phyloP scores from a whole-genome alignment of 2,113 vertebrate species.

The Gasterosteus nipponicus region DNA sequence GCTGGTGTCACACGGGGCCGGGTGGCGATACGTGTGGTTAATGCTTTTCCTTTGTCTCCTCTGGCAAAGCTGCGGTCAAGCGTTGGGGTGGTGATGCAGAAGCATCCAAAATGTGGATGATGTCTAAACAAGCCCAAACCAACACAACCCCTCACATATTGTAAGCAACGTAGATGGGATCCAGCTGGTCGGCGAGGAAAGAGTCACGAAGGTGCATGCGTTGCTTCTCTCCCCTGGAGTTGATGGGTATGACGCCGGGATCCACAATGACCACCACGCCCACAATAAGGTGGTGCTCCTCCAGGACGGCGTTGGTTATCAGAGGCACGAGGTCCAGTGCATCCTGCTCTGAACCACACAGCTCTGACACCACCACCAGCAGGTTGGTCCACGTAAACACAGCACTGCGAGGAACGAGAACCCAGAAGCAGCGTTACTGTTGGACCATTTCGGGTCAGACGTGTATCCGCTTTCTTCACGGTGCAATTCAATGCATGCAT shows the following conservation, averaged over 20 bases:
- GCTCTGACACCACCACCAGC: constrained; percentile 96
- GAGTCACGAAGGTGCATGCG: constrained; percentile 98
- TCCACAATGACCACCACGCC: constrained; percentile 98
- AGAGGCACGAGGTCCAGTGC: constrained; percentile 96
- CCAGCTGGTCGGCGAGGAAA: constrained; percentile 95
- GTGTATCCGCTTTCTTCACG: not conserved
- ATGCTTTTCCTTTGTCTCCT: constrained; percentile 48
- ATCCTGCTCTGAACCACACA: constrained; percentile 96
- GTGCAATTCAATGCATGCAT: not conserved
- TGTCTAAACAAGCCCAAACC: not conserved
- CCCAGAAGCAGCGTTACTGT: not conserved
- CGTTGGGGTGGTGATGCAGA: constrained; percentile 19
- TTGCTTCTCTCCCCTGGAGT: constrained; percentile 97
- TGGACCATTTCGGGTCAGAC: not conserved
- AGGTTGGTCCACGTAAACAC: constrained; percentile 99
- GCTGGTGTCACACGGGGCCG: constrained; percentile 65
- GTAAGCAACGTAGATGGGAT: constrained; percentile 98
- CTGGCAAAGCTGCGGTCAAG: constrained; percentile 15
- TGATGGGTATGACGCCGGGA: constrained; percentile 96
- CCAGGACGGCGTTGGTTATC: constrained; percentile 96
- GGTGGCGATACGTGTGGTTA: constrained; percentile 39
- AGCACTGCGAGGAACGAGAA: constrained; percentile 79
- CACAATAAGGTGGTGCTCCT: constrained; percentile 97
- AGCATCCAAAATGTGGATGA: constrained; percentile 9
- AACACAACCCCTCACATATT: constrained; percentile 88